Percentiles rank a stretch among this genome's conserved stretches.
These are phyloP conservation scores for Hydroisotoma schaefferi DNA, from an alignment of 2,888 invertebrate species.

Conservation along the genomic window DNA sequence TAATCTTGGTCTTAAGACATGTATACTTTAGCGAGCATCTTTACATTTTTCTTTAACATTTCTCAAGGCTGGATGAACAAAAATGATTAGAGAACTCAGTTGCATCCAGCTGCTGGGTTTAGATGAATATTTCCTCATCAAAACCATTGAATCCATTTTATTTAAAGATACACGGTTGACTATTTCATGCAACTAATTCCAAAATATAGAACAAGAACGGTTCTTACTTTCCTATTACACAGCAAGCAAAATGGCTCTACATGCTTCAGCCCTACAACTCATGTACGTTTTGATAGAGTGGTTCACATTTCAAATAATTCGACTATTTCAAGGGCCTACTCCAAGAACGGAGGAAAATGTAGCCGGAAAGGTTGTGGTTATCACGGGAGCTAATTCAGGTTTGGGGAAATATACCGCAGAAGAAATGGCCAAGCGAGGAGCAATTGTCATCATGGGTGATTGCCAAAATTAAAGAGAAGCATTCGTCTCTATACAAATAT, in stretches of 20 bases:
- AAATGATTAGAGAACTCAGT: too few relatives aligned
- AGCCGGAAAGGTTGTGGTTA: conserved; percentile 28
- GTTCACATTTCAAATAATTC: conserved; percentile 18
- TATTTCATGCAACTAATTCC: too few relatives aligned
- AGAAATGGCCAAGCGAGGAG: conserved; percentile 42
- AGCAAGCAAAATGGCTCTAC: conserved; percentile 16
- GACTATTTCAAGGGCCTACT: conserved; percentile 18
- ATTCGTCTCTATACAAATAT: not conserved
- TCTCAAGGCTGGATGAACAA: too few relatives aligned
- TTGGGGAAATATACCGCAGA: conserved; percentile 29
- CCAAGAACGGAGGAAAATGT: conserved; percentile 27
- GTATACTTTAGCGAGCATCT: too few relatives aligned
- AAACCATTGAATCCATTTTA: too few relatives aligned
- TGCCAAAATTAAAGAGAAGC: not conserved
- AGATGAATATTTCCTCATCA: too few relatives aligned
- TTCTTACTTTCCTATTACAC: too few relatives aligned
- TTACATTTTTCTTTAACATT: too few relatives aligned
- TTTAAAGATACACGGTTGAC: too few relatives aligned
- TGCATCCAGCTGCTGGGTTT: too few relatives aligned
- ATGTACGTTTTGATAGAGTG: conserved; percentile 28
- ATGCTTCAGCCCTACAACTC: conserved; percentile 23
- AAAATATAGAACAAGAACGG: too few relatives aligned
- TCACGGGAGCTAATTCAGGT: conserved; percentile 34
- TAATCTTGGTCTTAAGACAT: too few relatives aligned
- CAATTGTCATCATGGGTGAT: conserved; percentile 38